These are phyloP conservation scores for Cnemophilus loriae DNA, from an alignment of 2,113 vertebrate species.

Conservation along the genomic window DNA sequence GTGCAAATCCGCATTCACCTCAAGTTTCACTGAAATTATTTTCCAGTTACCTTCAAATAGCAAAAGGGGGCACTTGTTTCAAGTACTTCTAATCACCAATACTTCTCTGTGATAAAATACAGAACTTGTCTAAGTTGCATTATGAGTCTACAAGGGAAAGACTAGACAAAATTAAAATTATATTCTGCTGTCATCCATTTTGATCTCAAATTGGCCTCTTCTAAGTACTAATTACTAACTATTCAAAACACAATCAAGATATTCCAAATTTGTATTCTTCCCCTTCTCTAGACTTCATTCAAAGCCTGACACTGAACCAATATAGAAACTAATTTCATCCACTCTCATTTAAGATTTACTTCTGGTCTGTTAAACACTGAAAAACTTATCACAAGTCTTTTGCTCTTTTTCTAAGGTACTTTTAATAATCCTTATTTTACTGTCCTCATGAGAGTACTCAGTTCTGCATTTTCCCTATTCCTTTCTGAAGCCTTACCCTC, in stretches of 20 bases:
- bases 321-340: not conserved
- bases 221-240: not conserved
- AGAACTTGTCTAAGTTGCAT: not conserved
- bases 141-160: not conserved
- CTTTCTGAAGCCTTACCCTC: not conserved
- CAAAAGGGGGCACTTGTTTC: not conserved
- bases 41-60: not conserved
- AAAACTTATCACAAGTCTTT: not conserved
- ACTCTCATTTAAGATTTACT: not conserved
- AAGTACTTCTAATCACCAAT: not conserved
- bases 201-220: not conserved
- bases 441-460: not conserved
- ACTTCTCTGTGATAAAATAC: not conserved
- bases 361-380: not conserved
- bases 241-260: conserved; percentile 2
- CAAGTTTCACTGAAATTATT: not conserved
- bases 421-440: not conserved
- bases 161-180: not conserved
- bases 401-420: not conserved
- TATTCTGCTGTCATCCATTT: not conserved
- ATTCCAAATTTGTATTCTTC: not conserved
- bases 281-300: not conserved
- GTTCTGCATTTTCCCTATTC: not conserved
- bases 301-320: not conserved
- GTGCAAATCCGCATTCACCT: not conserved